Evolutionary conservation across 2,113 vertebrate species (phyloP).

Genomic region (Psettodes erumei): DNA sequence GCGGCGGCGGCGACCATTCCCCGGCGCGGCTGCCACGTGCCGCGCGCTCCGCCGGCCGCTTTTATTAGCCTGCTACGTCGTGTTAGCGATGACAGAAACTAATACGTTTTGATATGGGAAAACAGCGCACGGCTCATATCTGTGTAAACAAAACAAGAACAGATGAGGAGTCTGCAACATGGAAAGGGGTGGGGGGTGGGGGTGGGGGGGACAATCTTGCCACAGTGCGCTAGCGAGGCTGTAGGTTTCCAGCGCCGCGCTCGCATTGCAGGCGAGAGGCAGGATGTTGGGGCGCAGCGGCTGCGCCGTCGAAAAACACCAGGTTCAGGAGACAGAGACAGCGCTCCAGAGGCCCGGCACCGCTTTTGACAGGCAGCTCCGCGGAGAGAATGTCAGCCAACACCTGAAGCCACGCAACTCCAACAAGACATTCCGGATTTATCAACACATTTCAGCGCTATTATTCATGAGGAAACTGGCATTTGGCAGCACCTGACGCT

Average conservation of each 20-base stretch:
- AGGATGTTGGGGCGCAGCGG: slow-evolving; percentile 51
- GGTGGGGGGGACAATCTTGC: slow-evolving; percentile 17
- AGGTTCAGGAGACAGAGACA: slow-evolving; percentile 46
- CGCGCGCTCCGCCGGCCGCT: slow-evolving; percentile 48
- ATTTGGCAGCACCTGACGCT: slow-evolving; percentile 55
- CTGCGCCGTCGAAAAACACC: slow-evolving; percentile 52
- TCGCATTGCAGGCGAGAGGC: slow-evolving; percentile 31
- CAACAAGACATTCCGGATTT: slow-evolving; percentile 72
- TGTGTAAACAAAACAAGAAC: slow-evolving; percentile 66
- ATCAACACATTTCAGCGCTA: slow-evolving; percentile 71
- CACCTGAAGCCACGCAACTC: slow-evolving; percentile 75
- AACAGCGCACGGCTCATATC: slow-evolving; percentile 54
- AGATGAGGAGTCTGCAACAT: too few species aligned
- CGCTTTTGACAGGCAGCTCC: slow-evolving; percentile 74
- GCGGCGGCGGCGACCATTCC: slow-evolving; percentile 22
- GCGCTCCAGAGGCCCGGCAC: slow-evolving; percentile 48
- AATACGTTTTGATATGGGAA: slow-evolving; percentile 69
- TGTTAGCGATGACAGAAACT: slow-evolving; percentile 61
- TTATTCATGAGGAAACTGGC: slow-evolving; percentile 72
- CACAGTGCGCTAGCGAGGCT: slow-evolving; percentile 26
- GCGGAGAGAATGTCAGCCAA: slow-evolving; percentile 76
- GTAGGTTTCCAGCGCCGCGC: slow-evolving; percentile 43
- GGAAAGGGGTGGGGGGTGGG: too few species aligned
- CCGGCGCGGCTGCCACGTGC: slow-evolving; percentile 53
- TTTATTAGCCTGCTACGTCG: slow-evolving; percentile 64